Conservation (phyloP, 2,797 vertebrate species). For the Myotis daubentonii region DNA sequence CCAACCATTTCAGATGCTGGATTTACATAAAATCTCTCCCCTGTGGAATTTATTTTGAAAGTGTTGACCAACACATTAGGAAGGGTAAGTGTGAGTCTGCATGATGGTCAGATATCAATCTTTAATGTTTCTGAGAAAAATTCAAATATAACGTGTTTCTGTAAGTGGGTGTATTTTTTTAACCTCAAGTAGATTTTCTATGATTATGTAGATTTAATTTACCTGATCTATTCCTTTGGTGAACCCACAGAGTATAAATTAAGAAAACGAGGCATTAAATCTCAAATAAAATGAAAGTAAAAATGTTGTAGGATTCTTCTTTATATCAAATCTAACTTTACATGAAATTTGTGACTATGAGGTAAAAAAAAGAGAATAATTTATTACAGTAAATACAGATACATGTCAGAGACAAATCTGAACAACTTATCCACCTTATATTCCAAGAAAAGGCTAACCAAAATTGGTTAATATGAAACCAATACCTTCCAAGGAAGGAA, state of each 20-base stretch:
- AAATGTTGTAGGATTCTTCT: not conserved
- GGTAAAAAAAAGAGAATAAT: not conserved
- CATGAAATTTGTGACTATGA: not conserved
- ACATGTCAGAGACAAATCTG: not conserved
- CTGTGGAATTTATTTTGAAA: not conserved
- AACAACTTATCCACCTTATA: not conserved
- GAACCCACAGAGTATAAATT: not conserved
- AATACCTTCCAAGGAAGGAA: not conserved
- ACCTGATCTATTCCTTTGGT: not conserved
- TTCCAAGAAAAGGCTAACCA: not conserved
- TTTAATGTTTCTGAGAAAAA: not conserved
- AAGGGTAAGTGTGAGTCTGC: not conserved
- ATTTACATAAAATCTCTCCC: not conserved
- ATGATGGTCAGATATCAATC: not conserved
- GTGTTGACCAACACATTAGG: not conserved
- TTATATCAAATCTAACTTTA: not conserved
- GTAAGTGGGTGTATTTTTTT: not conserved
- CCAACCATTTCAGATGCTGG: not conserved
- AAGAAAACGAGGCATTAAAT: not conserved
- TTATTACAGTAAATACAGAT: not conserved
- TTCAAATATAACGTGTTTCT: not conserved
- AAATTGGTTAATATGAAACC: not conserved
- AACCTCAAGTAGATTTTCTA: not conserved
- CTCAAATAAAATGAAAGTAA: constrained; percentile 6
- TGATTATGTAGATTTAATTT: not conserved